These are phyloP conservation scores for Melanotaenia nigrans DNA, from an alignment of 2,797 vertebrate genomes.

Conservation along the genomic window DNA sequence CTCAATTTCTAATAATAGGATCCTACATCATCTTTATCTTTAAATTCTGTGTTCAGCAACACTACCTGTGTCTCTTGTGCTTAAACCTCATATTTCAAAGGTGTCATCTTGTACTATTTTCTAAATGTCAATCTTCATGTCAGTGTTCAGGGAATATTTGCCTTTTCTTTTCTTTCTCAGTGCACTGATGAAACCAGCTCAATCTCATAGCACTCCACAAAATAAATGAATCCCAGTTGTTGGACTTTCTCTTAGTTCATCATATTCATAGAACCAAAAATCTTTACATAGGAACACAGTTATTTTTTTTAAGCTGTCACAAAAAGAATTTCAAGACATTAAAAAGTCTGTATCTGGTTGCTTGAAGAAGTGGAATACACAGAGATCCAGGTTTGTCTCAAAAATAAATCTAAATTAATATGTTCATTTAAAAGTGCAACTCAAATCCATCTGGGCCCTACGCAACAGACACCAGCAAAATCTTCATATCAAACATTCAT, in stretches of 20 bases:
- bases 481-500: not conserved
- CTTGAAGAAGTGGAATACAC: not conserved
- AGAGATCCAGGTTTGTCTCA: not conserved
- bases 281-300: not conserved
- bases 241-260: not conserved
- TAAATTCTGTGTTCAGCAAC: not conserved
- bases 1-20: not conserved
- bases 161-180: not conserved
- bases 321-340: not conserved
- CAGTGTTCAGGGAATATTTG: not conserved
- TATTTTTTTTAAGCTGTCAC: not conserved
- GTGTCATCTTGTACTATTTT: not conserved
- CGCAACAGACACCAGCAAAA: not conserved
- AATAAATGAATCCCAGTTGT: not conserved
- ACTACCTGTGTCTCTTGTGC: not conserved
- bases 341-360: not conserved
- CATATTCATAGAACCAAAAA: not conserved
- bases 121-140: not conserved
- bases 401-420: not conserved
- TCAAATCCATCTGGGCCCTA: not conserved
- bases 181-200: not conserved
- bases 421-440: not conserved
- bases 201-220: not conserved
- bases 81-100: slow-evolving; percentile 1
- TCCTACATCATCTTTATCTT: not conserved